Base-by-base conservation (phyloP, 2,888 invertebrate species). In the Hirtodrosophila cameraria region DNA sequence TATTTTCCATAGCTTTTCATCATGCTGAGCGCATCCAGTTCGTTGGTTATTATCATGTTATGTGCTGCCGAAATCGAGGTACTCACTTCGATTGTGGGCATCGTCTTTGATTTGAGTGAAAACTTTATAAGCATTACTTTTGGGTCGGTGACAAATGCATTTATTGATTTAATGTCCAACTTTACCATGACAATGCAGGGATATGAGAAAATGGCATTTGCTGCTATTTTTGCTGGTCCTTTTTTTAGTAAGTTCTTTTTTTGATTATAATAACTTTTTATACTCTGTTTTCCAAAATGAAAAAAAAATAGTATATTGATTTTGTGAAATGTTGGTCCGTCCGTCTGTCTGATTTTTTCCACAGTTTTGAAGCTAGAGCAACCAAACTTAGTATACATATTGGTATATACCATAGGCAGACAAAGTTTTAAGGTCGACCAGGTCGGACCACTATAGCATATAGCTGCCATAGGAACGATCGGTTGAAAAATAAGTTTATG, bases 191-290 rank as follows among this genome's bases (percentile, higher is more conserved):
- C 62, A 8, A 13, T 43, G 18, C 62, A 77, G 16, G 77, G 77
- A 3, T 75, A 68, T 16, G 81, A 77, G 18, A 67, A 49, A 27
- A 77, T 78, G 81, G 81, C 68, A 0, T 81, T 61, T 12, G 75
- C 77, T 0, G 65, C 63, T 5, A 41, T 55, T 12, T 52, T 58
- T 12, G 81, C 81, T 1, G 54, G 63, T 0, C 54, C 75, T 0
- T 48, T 82, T 12, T 73, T 67, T 27, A 67, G 82, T 79, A 49
- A 67, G 71, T 48, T 7, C 8, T 5, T 15, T 7, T 8, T 18
- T 18, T n/a, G n/a, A 5, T 23, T 23, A 8, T 23, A 3, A 3
- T 23, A 7, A 3, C 8, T 23, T 23, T 7, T 23, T 6, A 23
- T 18, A 3, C 18, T 3, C 15, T 16, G n/a, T n/a, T 13, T 30